A percentile compares a stretch with the other conserved stretches of the same genome.
phyloP scores from a whole-genome alignment of 2,888 invertebrate genomes.

The Caenorhabditis sp. region DNA sequence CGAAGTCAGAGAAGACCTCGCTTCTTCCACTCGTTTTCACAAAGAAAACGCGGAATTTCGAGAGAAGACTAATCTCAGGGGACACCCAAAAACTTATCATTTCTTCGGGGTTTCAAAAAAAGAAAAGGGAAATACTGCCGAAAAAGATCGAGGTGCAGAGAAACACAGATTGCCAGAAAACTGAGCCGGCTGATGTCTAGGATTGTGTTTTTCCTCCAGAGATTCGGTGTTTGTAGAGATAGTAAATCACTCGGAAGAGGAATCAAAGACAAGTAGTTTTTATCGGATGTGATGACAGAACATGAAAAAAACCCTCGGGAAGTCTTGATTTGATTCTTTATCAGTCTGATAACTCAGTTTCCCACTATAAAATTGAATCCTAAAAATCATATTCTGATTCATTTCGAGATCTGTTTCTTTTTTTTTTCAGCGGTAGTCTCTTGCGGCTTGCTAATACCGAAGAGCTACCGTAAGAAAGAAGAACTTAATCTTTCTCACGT shows the following conservation, averaged over 20 bases:
- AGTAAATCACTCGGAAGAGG: slow-evolving; percentile 24
- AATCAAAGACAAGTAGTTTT: slow-evolving; percentile 10
- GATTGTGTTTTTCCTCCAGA: slow-evolving; percentile 16
- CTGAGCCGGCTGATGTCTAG: slow-evolving; percentile 8
- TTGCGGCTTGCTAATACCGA: too few relatives aligned
- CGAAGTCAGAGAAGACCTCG: slow-evolving; percentile 3
- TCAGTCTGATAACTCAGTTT: too few relatives aligned
- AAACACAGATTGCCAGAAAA: slow-evolving; percentile 24
- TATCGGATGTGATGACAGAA: not conserved
- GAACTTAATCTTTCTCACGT: not conserved
- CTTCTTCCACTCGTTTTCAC: slow-evolving; percentile 8
- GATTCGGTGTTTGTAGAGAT: slow-evolving; percentile 16
- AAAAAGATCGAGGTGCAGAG: slow-evolving; percentile 19
- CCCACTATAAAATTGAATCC: too few relatives aligned
- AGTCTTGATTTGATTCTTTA: not conserved
- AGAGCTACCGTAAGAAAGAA: not conserved
- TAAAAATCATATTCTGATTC: too few relatives aligned
- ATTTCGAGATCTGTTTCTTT: too few relatives aligned
- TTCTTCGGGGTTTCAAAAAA: slow-evolving; percentile 41
- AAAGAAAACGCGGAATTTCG: slow-evolving; percentile 31
- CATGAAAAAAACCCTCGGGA: not conserved
- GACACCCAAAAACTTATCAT: slow-evolving; percentile 63
- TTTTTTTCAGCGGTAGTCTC: too few relatives aligned
- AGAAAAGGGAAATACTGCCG: not conserved
- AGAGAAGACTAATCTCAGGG: slow-evolving; percentile 24